A percentile compares a stretch with the other conserved stretches of the same genome.
Conservation (phyloP, 2,888 invertebrate genomes). For the Diarsia brunnea region DNA sequence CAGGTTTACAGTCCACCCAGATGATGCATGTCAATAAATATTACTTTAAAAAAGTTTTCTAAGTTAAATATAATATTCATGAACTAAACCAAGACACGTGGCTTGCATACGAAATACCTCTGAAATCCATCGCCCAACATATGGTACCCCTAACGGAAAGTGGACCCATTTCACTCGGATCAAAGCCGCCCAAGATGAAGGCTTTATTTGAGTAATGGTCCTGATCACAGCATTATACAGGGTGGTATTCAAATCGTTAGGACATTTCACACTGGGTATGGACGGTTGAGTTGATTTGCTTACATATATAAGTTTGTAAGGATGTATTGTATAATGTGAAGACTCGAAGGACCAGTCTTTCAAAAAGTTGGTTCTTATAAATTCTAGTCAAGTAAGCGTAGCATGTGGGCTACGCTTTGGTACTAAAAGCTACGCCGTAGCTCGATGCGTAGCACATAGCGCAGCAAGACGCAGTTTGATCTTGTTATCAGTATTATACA, state of each 20-base stretch:
- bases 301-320: constrained; percentile 15
- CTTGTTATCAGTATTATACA: no score
- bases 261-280: constrained; percentile 43
- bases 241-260: constrained; percentile 56
- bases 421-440: no score
- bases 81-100: constrained; percentile 15
- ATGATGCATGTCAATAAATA: no score
- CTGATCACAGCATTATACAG: constrained; percentile 61
- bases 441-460: neutral
- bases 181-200: constrained; percentile 59
- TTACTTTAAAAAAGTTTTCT: neutral
- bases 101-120: constrained; percentile 36
- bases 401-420: no score
- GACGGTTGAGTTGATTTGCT: constrained; percentile 16
- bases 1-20: no score
- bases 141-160: constrained; percentile 56
- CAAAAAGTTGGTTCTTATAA: neutral
- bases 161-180: constrained; percentile 62
- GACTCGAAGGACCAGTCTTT: neutral
- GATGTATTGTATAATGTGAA: neutral
- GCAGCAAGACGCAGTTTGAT: no score
- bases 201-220: constrained; percentile 71
- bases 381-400: no score
- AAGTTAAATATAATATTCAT: neutral
- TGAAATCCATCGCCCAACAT: constrained; percentile 40